These are phyloP conservation scores for Grus americana DNA, from an alignment of 2,113 vertebrate species.

Conservation along the genomic window DNA sequence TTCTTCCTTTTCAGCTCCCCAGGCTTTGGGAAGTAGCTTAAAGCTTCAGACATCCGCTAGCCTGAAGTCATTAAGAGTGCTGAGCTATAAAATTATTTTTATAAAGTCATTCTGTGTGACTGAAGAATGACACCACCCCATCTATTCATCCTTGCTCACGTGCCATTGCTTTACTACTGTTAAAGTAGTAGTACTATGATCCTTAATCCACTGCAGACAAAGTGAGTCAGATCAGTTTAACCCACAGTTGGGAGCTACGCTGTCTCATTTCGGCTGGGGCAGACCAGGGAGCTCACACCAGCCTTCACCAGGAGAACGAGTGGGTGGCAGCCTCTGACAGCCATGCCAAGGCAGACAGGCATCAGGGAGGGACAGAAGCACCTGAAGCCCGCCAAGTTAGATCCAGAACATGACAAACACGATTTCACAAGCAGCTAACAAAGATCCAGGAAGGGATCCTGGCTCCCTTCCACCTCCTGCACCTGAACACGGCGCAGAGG, in stretches of 20 bases:
- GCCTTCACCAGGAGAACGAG: not conserved
- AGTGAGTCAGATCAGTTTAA: not conserved
- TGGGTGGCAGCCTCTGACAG: not conserved
- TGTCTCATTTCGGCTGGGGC: not conserved
- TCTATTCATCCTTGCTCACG: not conserved
- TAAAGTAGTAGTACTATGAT: not conserved
- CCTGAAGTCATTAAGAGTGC: not conserved
- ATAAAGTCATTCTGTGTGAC: not conserved
- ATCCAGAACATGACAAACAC: not conserved
- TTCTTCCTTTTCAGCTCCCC: not conserved
- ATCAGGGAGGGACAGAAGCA: not conserved
- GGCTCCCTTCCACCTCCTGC: not conserved
- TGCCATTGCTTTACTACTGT: not conserved
- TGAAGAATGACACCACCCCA: not conserved
- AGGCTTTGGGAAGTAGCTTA: not conserved
- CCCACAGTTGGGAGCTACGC: not conserved
- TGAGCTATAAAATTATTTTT: not conserved
- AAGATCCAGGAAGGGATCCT: not conserved
- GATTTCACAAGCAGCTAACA: not conserved
- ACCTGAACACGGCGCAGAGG: not conserved
- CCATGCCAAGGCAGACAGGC: not conserved
- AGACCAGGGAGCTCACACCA: not conserved
- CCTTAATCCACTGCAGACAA: not conserved
- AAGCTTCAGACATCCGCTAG: not conserved
- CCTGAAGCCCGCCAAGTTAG: not conserved